A percentile compares a stretch with the other conserved stretches of the same genome.
phyloP scores from a whole-genome alignment of 2,888 invertebrate species.

The Chloromyia formosa region DNA sequence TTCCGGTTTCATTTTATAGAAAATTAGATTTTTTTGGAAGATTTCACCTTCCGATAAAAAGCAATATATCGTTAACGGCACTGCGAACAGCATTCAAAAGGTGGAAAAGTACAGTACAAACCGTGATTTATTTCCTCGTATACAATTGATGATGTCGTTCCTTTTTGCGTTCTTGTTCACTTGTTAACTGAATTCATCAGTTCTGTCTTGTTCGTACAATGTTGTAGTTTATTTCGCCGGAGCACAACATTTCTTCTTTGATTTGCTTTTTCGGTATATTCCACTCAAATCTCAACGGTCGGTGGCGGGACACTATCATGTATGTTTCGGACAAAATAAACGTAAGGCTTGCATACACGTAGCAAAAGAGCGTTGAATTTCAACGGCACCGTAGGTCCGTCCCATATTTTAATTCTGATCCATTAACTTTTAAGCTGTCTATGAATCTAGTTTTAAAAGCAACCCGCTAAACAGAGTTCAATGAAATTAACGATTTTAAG shows the following conservation, averaged over 20 bases:
- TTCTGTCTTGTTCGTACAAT: conserved; percentile 38
- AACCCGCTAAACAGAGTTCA: no score
- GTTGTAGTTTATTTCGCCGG: conserved; percentile 34
- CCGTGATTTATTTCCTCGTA: conserved; percentile 39
- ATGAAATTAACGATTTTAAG: no score
- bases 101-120: conserved; percentile 3
- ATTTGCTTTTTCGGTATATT: conserved; percentile 6
- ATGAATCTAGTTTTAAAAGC: no score
- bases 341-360: background rate
- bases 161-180: conserved; percentile 38
- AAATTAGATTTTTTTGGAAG: no score
- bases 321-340: background rate
- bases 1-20: no score
- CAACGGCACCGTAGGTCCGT: no score
- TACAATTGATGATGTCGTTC: conserved; percentile 41
- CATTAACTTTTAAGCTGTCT: no score
- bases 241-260: conserved; percentile 35
- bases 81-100: background rate
- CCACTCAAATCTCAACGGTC: background rate
- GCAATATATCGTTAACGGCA: no score
- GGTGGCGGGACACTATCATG: background rate
- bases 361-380: no score
- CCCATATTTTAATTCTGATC: no score
- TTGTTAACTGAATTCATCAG: conserved; percentile 44
- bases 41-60: no score